Conservation (phyloP, 2,797 vertebrate genomes). For the Acanthiza pusilla region DNA sequence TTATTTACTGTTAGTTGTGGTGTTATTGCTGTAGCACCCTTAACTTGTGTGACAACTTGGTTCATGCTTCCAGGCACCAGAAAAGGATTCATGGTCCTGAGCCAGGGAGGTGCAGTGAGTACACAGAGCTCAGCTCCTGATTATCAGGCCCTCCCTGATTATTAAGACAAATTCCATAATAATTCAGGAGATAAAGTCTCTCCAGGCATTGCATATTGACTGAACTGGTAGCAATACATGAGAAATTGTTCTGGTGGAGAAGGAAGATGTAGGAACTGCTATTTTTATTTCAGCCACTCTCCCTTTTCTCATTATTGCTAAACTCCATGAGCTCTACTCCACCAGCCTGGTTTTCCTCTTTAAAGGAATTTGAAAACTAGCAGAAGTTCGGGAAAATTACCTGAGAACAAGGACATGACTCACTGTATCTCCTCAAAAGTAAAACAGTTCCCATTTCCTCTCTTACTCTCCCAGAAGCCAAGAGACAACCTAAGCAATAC, state of each 20-base stretch:
- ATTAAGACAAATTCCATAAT: background rate
- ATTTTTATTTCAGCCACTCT: background rate
- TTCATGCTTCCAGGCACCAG: background rate
- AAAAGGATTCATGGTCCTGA: background rate
- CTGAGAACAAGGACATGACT: background rate
- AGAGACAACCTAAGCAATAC: background rate
- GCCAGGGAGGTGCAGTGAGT: fast-evolving
- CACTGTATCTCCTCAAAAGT: background rate
- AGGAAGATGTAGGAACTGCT: background rate
- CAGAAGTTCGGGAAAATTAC: background rate
- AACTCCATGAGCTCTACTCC: background rate
- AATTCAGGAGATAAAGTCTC: background rate
- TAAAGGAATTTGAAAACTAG: background rate
- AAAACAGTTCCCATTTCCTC: background rate
- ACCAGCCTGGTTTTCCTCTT: background rate
- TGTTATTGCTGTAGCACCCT: background rate
- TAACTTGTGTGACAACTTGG: background rate
- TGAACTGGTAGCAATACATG: background rate
- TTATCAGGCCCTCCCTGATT: background rate
- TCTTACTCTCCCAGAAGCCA: background rate
- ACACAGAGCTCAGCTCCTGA: background rate
- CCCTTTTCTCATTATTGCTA: background rate
- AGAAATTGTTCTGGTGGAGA: background rate
- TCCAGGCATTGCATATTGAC: background rate
- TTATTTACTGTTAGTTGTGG: background rate